Evolutionary conservation across 2,888 invertebrate species (phyloP).

Genomic region (Autographa pulchrina): DNA sequence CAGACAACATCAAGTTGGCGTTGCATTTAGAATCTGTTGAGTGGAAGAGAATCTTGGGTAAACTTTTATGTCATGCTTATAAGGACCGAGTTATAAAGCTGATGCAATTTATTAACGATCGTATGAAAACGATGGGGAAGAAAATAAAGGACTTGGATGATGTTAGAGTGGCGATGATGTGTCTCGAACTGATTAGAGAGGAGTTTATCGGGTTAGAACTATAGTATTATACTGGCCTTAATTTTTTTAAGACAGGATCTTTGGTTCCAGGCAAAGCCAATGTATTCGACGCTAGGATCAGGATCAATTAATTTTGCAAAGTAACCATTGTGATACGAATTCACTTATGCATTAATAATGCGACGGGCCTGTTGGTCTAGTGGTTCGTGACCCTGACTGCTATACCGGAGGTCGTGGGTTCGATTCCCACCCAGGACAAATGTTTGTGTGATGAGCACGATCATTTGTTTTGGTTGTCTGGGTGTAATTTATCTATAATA

Average conservation of each 20-base stretch:
- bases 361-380: no score
- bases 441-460: no score
- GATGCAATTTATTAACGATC: constrained; percentile 93
- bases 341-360: no score
- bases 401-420: no score
- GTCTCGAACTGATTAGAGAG: constrained; percentile 93
- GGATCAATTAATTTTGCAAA: no score
- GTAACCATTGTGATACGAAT: no score
- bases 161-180: constrained; percentile 94
- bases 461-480: no score
- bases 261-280: no score
- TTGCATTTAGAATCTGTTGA: constrained; percentile 93
- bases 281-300: no score
- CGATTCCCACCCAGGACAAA: no score
- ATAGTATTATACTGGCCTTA: not conserved
- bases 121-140: constrained; percentile 92
- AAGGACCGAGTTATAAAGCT: constrained; percentile 92
- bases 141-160: constrained; percentile 94
- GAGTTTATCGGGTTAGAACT: constrained; percentile 91
- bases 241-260: not conserved
- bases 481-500: no score
- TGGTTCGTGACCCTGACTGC: no score
- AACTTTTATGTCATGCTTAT: constrained; percentile 91
- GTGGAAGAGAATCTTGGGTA: constrained; percentile 94
- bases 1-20: constrained; percentile 91